Evolutionary conservation across 2,113 vertebrate genomes (phyloP).

Genomic region (Nycticebus coucang): DNA sequence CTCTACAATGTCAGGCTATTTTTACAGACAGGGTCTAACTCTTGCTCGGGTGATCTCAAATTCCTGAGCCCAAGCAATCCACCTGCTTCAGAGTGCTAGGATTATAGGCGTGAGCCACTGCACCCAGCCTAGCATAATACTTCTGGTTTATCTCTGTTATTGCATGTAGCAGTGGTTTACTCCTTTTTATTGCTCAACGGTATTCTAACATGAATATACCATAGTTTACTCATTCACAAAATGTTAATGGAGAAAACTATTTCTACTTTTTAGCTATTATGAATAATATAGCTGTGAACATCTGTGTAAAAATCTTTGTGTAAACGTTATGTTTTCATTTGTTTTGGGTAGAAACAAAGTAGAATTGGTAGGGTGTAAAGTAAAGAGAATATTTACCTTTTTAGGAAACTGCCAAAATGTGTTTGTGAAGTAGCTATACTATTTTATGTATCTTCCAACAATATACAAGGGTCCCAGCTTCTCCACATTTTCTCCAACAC

Average conservation of each 20-base stretch:
- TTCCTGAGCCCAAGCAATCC: too few relatives aligned
- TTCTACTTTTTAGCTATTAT: background rate
- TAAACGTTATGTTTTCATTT: slow-evolving; percentile 19
- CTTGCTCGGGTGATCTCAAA: too few relatives aligned
- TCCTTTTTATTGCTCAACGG: background rate
- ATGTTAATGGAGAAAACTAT: background rate
- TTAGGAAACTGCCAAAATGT: slow-evolving; percentile 17
- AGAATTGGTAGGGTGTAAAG: background rate
- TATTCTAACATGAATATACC: background rate
- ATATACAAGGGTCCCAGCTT: background rate
- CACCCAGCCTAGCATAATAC: background rate
- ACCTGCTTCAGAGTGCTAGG: too few relatives aligned
- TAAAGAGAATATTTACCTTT: slow-evolving; percentile 16
- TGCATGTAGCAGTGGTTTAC: background rate
- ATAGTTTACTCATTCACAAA: background rate
- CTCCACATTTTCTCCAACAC: background rate
- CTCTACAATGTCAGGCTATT: too few relatives aligned
- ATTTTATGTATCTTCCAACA: background rate
- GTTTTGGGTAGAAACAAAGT: background rate
- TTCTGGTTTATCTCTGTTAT: slow-evolving; percentile 11
- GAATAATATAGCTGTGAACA: background rate
- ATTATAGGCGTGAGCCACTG: too few relatives aligned
- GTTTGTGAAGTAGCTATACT: background rate
- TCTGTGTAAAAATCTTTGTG: background rate
- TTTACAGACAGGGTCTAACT: too few relatives aligned